A percentile compares a stretch with the other conserved stretches of the same genome.
Conservation (phyloP, 1,140 invertebrate species). For the Pachyrhynchus sulphureomaculatus region DNA sequence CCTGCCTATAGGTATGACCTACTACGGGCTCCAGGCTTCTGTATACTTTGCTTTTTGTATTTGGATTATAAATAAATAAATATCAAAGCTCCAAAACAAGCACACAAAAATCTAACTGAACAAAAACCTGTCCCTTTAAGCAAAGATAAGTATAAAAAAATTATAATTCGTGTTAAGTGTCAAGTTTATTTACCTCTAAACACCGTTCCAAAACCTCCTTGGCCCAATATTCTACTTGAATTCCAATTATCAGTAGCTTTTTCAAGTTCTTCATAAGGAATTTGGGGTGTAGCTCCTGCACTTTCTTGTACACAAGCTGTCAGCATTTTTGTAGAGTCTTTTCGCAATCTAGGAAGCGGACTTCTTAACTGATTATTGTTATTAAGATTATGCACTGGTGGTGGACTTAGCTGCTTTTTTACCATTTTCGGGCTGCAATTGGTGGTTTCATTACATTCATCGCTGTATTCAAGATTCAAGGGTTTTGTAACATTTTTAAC, state of each 20-base stretch:
- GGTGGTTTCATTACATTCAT: conserved; percentile 34
- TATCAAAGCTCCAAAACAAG: too few relatives aligned
- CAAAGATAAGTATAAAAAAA: too few relatives aligned
- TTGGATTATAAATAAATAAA: too few relatives aligned
- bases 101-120: too few relatives aligned
- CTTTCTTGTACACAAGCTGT: conserved; percentile 42
- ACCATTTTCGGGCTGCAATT: not conserved
- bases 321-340: conserved; percentile 13
- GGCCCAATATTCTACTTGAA: conserved; percentile 71
- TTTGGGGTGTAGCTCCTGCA: conserved; percentile 63
- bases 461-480: conserved; percentile 42
- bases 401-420: not conserved
- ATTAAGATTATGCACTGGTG: not conserved
- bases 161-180: too few relatives aligned
- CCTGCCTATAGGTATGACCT: too few relatives aligned
- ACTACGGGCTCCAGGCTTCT: too few relatives aligned
- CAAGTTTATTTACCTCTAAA: conserved; percentile 81
- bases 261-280: conserved; percentile 77
- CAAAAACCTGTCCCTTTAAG: too few relatives aligned
- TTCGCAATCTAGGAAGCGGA: not conserved
- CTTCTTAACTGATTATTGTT: not conserved
- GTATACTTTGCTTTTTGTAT: too few relatives aligned
- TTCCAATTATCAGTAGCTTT: conserved; percentile 79
- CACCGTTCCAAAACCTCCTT: conserved; percentile 92
- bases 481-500: conserved; percentile 37